Percentiles rank a stretch among this genome's conserved stretches.
These are phyloP conservation scores for Pentamera pediparva DNA, from an alignment of 53 echinoderm and acorn worm species.

Conservation along the genomic window DNA sequence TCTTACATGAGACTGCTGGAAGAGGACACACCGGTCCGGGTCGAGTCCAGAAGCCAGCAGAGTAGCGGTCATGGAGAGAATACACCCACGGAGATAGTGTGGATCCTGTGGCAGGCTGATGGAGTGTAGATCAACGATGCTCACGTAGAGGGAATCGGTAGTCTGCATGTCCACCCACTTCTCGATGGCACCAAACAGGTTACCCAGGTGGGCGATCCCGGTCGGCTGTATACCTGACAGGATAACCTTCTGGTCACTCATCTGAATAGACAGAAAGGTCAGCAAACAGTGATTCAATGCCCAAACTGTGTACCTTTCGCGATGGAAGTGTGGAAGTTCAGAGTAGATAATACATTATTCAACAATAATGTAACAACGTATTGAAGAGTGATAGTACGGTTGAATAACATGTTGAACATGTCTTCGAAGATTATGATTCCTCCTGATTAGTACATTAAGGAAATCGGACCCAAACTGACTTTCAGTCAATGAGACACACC, in stretches of 20 bases:
- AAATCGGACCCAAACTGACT: too few species aligned
- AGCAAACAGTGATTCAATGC: not conserved
- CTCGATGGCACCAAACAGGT: constrained; percentile 90
- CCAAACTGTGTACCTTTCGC: not conserved
- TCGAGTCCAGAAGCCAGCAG: constrained; percentile 90
- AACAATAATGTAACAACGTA: too few species aligned
- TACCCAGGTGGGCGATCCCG: constrained; percentile 86
- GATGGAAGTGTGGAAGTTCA: too few species aligned
- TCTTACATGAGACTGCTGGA: constrained; percentile 95
- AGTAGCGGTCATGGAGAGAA: constrained; percentile 60
- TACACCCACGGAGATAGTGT: constrained; percentile 47
- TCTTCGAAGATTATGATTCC: too few species aligned
- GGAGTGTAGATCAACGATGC: constrained; percentile 88
- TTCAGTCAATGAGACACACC: too few species aligned
- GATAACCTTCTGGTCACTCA: constrained; percentile 38
- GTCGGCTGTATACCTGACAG: constrained; percentile 98
- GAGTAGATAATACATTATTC: too few species aligned
- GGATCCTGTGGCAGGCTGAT: constrained; percentile 91
- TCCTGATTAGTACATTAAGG: too few species aligned
- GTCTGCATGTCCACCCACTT: constrained; percentile 79
- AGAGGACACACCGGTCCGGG: constrained; percentile 72
- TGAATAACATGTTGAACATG: too few species aligned
- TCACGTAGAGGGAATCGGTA: constrained; percentile 48
- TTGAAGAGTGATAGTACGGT: too few species aligned
- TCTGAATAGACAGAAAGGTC: not conserved